Percentiles rank a stretch among this genome's conserved stretches.
Conservation (phyloP, 2,797 vertebrate genomes). For the Malurus leucopterus region DNA sequence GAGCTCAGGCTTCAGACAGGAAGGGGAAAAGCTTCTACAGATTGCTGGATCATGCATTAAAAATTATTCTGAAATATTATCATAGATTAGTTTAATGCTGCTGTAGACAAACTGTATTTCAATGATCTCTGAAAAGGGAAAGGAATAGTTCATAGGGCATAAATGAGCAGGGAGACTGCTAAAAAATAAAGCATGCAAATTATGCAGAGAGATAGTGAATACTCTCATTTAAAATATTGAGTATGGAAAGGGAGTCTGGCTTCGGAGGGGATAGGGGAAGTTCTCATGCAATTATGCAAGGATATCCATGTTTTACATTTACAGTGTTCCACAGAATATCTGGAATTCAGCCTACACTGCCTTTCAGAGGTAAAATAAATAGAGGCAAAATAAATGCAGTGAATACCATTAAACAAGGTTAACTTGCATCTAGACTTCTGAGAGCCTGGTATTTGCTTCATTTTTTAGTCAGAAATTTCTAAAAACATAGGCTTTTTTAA, state of each 20-base stretch:
- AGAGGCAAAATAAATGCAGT: background rate
- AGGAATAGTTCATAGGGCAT: background rate
- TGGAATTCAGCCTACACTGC: conserved; percentile 1
- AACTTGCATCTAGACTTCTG: background rate
- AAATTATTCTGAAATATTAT: background rate
- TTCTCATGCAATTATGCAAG: background rate
- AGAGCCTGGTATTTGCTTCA: conserved; percentile 1
- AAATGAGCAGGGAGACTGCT: background rate
- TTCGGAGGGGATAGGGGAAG: background rate
- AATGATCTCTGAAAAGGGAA: background rate
- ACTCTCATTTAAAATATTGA: conserved; percentile 13
- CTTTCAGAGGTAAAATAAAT: conserved; percentile 27
- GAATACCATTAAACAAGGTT: background rate
- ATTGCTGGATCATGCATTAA: background rate
- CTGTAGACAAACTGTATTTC: background rate
- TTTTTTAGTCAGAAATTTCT: conserved; percentile 14
- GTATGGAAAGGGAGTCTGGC: background rate
- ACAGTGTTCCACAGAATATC: background rate
- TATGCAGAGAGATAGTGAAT: conserved; percentile 5
- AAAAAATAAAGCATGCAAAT: conserved; percentile 1
- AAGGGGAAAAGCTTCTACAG: background rate
- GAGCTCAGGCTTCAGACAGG: background rate
- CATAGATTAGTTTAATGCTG: background rate
- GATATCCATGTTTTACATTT: conserved; percentile 11
- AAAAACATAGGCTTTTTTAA: background rate